Evolutionary conservation across 2,888 invertebrate species (phyloP).

Genomic region (Blastobasis lacticolella): DNA sequence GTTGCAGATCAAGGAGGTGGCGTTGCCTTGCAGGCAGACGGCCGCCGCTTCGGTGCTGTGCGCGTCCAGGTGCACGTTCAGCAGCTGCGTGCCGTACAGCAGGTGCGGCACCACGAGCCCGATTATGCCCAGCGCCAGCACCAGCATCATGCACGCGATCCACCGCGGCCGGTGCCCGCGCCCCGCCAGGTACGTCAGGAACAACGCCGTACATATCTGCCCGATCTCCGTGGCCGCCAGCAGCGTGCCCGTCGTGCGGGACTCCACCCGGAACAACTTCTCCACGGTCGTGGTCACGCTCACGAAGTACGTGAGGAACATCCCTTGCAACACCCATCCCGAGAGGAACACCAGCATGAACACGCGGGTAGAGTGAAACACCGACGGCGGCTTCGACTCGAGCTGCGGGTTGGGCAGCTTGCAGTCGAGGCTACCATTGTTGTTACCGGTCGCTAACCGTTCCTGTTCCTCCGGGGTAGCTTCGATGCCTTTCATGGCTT

Average conservation of each 20-base stretch:
- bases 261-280: slow-evolving; percentile 92
- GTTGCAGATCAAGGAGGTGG: slow-evolving; percentile 60
- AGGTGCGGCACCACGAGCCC: slow-evolving; percentile 92
- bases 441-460: slow-evolving; percentile 67
- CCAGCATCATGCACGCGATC: slow-evolving; percentile 94
- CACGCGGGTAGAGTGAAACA: slow-evolving; percentile 89
- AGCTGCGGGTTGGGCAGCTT: slow-evolving; percentile 76
- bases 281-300: slow-evolving; percentile 95
- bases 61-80: slow-evolving; percentile 56
- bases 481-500: slow-evolving; percentile 67
- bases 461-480: slow-evolving; percentile 69
- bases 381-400: slow-evolving; percentile 77
- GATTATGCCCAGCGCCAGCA: slow-evolving; percentile 89
- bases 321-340: slow-evolving; percentile 91
- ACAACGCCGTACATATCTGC: slow-evolving; percentile 90
- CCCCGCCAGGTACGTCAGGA: slow-evolving; percentile 92
- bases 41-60: slow-evolving; percentile 53
- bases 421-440: slow-evolving; percentile 85
- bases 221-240: slow-evolving; percentile 95
- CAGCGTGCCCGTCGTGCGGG: slow-evolving; percentile 91
- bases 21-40: slow-evolving; percentile 37
- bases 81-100: slow-evolving; percentile 84
- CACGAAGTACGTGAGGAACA: slow-evolving; percentile 96
- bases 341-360: slow-evolving; percentile 92
- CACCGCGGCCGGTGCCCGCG: slow-evolving; percentile 94